Evolutionary conservation across 2,797 vertebrate genomes (phyloP).

Genomic region (Monodelphis domestica): DNA sequence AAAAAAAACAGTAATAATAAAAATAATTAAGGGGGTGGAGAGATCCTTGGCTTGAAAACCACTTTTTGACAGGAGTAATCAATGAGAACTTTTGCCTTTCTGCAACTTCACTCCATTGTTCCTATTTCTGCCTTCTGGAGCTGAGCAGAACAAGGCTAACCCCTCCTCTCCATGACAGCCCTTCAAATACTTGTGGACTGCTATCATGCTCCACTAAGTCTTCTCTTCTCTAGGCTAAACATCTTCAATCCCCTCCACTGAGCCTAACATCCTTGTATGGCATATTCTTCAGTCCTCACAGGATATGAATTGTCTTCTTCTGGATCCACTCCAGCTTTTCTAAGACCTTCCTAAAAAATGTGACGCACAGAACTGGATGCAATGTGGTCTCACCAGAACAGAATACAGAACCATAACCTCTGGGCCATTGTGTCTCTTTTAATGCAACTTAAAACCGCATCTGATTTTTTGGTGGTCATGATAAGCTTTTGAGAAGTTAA

Average conservation of each 20-base stretch:
- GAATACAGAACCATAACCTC: not conserved
- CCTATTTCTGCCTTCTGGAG: not conserved
- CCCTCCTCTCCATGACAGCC: not conserved
- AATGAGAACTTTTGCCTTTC: not conserved
- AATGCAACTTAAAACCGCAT: not conserved
- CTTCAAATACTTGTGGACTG: not conserved
- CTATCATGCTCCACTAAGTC: not conserved
- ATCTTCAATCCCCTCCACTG: not conserved
- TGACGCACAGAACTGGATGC: not conserved
- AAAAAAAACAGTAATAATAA: not conserved
- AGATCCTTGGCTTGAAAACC: not conserved
- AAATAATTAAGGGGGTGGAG: not conserved
- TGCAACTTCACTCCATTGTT: not conserved
- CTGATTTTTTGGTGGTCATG: not conserved
- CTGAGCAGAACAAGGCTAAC: not conserved
- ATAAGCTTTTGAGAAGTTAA: not conserved
- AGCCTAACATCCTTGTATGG: not conserved
- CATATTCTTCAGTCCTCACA: not conserved
- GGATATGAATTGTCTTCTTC: not conserved
- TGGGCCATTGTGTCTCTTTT: not conserved
- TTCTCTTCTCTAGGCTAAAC: constrained; percentile 5
- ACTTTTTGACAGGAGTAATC: not conserved
- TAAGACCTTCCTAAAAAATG: not conserved
- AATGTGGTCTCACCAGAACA: not conserved
- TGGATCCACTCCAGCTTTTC: not conserved